phyloP scores from a whole-genome alignment of 2,888 invertebrate species.

The Galerucella nymphaeae region DNA sequence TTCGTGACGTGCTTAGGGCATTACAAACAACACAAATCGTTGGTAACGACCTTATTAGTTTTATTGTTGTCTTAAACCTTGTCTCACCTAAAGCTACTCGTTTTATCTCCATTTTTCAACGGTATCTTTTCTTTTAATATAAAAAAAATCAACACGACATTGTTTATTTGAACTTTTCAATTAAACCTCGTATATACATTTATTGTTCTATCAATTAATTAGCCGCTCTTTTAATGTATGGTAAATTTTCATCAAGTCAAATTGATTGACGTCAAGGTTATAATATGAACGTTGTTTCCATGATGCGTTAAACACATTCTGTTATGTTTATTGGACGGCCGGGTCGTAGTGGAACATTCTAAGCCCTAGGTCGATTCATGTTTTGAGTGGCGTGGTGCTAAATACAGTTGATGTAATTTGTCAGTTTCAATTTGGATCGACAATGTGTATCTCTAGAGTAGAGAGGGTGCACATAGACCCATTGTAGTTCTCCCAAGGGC shows the following conservation, averaged over 20 bases:
- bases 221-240: background rate
- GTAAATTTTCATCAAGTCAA: constrained; percentile 17
- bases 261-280: constrained; percentile 23
- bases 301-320: background rate
- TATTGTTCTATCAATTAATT: constrained; percentile 6
- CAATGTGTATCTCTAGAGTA: no score
- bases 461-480: no score
- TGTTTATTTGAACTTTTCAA: no score
- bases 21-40: constrained; percentile 25
- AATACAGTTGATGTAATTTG: constrained; percentile 23
- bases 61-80: constrained; percentile 25
- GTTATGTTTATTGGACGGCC: background rate
- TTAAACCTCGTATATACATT: background rate
- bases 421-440: constrained; percentile 23
- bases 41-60: constrained; percentile 20
- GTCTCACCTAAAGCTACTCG: constrained; percentile 35
- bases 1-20: constrained; percentile 32
- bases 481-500: no score
- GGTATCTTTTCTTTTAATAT: background rate
- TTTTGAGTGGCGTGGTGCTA: constrained; percentile 1
- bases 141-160: background rate
- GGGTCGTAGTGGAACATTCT: background rate
- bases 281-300: background rate
- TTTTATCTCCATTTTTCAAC: constrained; percentile 22
- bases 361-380: background rate